These are phyloP conservation scores for Rhinolophus ferrumequinum DNA, from an alignment of 2,113 vertebrate genomes.

Conservation along the genomic window DNA sequence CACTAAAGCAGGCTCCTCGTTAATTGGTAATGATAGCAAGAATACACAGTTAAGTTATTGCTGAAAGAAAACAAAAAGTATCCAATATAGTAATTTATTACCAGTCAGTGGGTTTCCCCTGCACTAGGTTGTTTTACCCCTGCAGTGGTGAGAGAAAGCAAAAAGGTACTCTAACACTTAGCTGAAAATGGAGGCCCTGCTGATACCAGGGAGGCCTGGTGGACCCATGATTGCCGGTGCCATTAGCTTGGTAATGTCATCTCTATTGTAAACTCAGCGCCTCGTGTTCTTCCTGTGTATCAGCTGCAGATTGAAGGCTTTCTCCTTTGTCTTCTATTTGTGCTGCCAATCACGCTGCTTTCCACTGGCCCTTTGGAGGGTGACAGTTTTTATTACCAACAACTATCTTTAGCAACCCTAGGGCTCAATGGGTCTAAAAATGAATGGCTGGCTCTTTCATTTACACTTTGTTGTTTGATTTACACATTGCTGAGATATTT, in stretches of 20 bases:
- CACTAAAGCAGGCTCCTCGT: constrained; percentile 81
- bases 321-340: constrained; percentile 87
- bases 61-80: constrained; percentile 88
- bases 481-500: constrained; percentile 53
- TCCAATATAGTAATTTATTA: constrained; percentile 91
- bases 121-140: constrained; percentile 86
- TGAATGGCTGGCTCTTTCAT: constrained; percentile 80
- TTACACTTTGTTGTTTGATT: constrained; percentile 70
- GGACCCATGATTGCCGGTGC: constrained; percentile 86
- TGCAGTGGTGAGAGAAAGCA: constrained; percentile 86
- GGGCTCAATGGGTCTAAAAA: constrained; percentile 80
- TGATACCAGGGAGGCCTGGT: constrained; percentile 85
- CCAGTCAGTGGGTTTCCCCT: constrained; percentile 85
- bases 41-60: constrained; percentile 84
- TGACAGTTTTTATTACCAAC: constrained; percentile 81
- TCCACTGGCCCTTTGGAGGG: constrained; percentile 82
- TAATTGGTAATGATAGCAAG: constrained; percentile 89
- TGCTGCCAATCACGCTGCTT: constrained; percentile 85
- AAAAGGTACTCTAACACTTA: constrained; percentile 88
- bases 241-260: constrained; percentile 89
- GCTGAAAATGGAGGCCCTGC: constrained; percentile 87
- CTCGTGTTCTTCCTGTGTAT: constrained; percentile 84
- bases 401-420: constrained; percentile 74
- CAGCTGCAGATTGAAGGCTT: constrained; percentile 87
- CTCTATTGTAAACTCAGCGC: constrained; percentile 86